Conservation (phyloP, 2,113 vertebrate genomes). For the Python bivittatus region DNA sequence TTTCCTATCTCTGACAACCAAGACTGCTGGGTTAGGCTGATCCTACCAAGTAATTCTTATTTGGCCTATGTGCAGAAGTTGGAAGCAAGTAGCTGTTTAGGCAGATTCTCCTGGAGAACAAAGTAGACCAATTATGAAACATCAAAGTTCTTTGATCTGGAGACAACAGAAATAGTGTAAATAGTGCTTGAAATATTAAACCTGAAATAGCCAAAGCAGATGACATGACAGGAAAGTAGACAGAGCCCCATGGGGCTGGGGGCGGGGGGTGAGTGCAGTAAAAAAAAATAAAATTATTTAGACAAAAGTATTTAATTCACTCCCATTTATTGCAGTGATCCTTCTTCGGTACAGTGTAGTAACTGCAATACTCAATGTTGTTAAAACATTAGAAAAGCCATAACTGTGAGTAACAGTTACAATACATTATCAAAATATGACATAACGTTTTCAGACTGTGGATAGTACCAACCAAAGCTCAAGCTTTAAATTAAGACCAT, state of each 20-base stretch:
- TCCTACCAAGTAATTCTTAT: background rate
- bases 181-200: background rate
- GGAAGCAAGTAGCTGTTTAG: background rate
- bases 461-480: constrained; percentile 67
- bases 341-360: constrained; percentile 86
- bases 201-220: background rate
- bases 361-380: constrained; percentile 88
- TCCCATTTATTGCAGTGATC: constrained; percentile 80
- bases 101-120: background rate
- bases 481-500: constrained; percentile 79
- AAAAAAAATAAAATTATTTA: constrained; percentile 39
- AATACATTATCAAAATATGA: constrained; percentile 92
- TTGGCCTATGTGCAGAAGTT: background rate
- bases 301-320: constrained; percentile 68
- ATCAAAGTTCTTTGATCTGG: background rate
- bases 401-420: constrained; percentile 84
- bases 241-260: background rate
- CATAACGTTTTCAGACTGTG: constrained; percentile 80
- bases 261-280: background rate
- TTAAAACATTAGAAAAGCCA: constrained; percentile 97
- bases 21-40: background rate
- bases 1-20: background rate
- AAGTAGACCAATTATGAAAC: background rate
- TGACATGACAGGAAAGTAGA: background rate
- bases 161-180: background rate